Evolutionary conservation across 2,113 vertebrate genomes (phyloP).

Genomic region (Equus quagga): DNA sequence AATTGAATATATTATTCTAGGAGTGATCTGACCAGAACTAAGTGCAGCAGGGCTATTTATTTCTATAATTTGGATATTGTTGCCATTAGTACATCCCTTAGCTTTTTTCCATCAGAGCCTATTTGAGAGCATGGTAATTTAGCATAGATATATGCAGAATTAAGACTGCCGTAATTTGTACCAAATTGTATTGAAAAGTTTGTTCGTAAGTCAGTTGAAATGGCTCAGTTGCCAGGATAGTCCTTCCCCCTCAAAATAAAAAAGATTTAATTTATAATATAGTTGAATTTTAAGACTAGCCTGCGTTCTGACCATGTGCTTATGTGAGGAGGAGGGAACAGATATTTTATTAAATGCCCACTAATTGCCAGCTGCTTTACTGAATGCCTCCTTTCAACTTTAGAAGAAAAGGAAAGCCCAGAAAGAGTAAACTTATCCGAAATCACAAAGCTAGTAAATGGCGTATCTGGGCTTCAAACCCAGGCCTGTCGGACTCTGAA

Average conservation of each 20-base stretch:
- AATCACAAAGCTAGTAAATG: neutral
- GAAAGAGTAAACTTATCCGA: neutral
- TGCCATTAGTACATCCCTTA: neutral
- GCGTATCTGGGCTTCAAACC: neutral
- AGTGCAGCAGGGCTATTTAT: neutral
- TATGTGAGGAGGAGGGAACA: neutral
- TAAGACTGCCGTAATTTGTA: neutral
- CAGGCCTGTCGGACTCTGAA: neutral
- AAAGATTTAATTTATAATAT: neutral
- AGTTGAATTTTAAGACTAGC: constrained; percentile 34
- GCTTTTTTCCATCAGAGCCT: neutral
- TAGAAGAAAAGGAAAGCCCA: constrained; percentile 15
- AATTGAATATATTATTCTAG: neutral
- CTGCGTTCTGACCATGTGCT: neutral
- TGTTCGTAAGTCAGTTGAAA: constrained; percentile 29
- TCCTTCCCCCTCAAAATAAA: neutral
- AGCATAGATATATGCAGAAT: neutral
- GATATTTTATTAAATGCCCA: constrained; percentile 7
- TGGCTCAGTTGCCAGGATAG: neutral
- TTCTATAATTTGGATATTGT: constrained; percentile 43
- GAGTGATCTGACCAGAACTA: neutral
- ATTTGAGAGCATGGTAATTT: constrained; percentile 3
- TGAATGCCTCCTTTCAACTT: neutral
- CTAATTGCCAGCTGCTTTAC: neutral
- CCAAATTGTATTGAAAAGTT: constrained; percentile 43